Percentiles rank a stretch among this genome's conserved stretches.
phyloP scores from a whole-genome alignment of 2,888 invertebrate species.

The Isotomurus palustris region DNA sequence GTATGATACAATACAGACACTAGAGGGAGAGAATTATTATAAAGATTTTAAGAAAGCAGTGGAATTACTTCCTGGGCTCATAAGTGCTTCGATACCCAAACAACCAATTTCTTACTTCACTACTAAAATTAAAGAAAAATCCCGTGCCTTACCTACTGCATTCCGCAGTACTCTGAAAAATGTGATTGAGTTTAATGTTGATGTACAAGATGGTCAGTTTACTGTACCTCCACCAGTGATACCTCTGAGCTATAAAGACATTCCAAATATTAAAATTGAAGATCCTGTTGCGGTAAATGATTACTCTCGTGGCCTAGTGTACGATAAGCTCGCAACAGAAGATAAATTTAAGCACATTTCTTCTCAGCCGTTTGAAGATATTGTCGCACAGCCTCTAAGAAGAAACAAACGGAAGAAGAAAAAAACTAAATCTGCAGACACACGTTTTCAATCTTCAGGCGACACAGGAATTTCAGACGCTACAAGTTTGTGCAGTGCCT shows the following conservation, averaged over 20 bases:
- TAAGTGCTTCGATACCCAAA: slow-evolving; percentile 33
- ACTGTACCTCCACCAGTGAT: slow-evolving; percentile 21
- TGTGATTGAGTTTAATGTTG: slow-evolving; percentile 33
- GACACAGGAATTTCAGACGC: slow-evolving; percentile 46
- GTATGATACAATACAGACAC: slow-evolving; percentile 4
- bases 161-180: slow-evolving; percentile 27
- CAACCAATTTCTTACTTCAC: slow-evolving; percentile 30
- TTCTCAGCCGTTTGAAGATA: slow-evolving; percentile 66
- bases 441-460: slow-evolving; percentile 14
- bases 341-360: slow-evolving; percentile 57
- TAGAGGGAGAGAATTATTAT: too few species aligned
- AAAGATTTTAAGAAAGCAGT: not conserved
- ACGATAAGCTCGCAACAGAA: slow-evolving; percentile 7
- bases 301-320: not conserved
- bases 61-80: slow-evolving; percentile 24
- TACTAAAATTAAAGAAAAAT: slow-evolving; percentile 33
- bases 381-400: slow-evolving; percentile 60
- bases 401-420: slow-evolving; percentile 49
- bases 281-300: not conserved
- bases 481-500: slow-evolving; percentile 34
- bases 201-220: slow-evolving; percentile 34
- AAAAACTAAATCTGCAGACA: not conserved
- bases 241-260: slow-evolving; percentile 11
- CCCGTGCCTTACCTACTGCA: slow-evolving; percentile 27
- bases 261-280: slow-evolving; percentile 13